These are phyloP conservation scores for Nansenia antarctica DNA, from an alignment of 2,113 vertebrate genomes.

Conservation along the genomic window DNA sequence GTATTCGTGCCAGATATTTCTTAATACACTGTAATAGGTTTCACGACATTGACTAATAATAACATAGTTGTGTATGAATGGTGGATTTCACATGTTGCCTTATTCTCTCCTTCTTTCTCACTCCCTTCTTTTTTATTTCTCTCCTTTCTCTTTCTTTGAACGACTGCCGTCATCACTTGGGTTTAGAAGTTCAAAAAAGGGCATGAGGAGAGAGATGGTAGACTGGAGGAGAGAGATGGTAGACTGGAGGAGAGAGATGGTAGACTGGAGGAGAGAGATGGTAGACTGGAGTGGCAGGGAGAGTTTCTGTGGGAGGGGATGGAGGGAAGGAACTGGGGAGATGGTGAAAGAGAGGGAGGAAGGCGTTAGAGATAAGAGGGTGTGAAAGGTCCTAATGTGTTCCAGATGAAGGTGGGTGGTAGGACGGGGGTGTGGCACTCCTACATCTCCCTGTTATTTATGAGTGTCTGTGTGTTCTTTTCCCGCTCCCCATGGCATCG, in stretches of 20 bases:
- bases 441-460: neutral
- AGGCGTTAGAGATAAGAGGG: neutral
- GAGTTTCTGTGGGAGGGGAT: neutral
- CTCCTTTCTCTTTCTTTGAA: neutral
- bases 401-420: neutral
- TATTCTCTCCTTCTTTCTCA: neutral
- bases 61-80: no score
- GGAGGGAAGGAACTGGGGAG: neutral
- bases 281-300: neutral
- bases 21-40: constrained; percentile 39
- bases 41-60: constrained; percentile 12
- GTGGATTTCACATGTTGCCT: no score
- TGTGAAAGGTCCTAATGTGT: neutral
- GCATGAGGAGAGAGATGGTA: neutral
- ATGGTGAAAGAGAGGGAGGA: neutral
- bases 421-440: neutral
- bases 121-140: neutral
- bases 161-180: neutral
- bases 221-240: neutral
- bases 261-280: neutral
- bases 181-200: neutral
- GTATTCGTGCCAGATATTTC: constrained; percentile 36
- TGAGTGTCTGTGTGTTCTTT: neutral
- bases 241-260: neutral
- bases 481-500: neutral